A percentile compares a stretch with the other conserved stretches of the same genome.
Conservation (phyloP, 2,888 invertebrate species). For the Netelia inedita region DNA sequence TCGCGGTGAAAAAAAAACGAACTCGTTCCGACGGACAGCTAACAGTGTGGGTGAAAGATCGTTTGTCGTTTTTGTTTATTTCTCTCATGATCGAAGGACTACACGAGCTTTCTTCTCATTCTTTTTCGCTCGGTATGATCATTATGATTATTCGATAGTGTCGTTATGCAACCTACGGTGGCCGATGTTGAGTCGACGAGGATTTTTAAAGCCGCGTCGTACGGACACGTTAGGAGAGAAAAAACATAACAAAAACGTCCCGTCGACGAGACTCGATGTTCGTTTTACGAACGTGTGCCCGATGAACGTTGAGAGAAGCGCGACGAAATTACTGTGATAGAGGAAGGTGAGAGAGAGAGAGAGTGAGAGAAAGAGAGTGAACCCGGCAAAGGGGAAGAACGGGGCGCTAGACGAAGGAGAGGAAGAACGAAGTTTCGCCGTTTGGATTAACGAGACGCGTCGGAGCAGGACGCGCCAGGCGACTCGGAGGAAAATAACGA, state of each 20-base stretch:
- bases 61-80: conserved; percentile 12
- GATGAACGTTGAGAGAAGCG: conserved; percentile 45
- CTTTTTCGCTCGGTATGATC: conserved; percentile 9
- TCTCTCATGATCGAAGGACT: background rate
- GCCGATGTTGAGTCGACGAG: conserved; percentile 61
- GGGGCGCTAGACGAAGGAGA: conserved; percentile 19
- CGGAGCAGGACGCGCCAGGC: conserved; percentile 18
- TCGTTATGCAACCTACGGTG: conserved; percentile 37
- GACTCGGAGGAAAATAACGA: background rate
- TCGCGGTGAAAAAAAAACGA: background rate
- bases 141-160: conserved; percentile 44
- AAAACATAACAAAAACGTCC: background rate
- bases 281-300: background rate
- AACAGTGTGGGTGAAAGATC: conserved; percentile 35
- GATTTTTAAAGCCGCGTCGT: conserved; percentile 37
- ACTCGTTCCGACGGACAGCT: conserved; percentile 12
- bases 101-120: background rate
- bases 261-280: background rate
- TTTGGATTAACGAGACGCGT: conserved; percentile 61
- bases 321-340: conserved; percentile 53
- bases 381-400: too few species aligned
- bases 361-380: conserved; percentile 10
- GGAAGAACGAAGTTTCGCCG: conserved; percentile 6
- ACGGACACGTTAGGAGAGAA: conserved; percentile 44
- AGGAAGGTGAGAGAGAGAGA: background rate